These are phyloP conservation scores for Equus quagga DNA, from an alignment of 2,113 vertebrate species.

Conservation along the genomic window DNA sequence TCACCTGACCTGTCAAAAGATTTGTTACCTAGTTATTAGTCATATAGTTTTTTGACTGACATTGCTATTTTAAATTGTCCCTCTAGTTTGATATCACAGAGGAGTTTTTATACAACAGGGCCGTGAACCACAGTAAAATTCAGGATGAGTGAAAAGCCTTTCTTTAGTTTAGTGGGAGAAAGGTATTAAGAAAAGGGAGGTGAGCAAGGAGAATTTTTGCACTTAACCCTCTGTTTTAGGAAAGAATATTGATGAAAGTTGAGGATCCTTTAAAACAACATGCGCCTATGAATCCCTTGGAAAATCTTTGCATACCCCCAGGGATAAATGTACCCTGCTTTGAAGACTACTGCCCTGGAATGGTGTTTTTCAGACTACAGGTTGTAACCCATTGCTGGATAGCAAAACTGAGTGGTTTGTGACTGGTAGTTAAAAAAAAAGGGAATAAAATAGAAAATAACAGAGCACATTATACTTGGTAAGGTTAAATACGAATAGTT, in stretches of 20 bases:
- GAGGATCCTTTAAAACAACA: not conserved
- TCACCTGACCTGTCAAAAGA: not conserved
- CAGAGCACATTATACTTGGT: not conserved
- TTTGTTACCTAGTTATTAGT: not conserved
- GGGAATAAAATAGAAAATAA: not conserved
- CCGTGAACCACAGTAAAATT: not conserved
- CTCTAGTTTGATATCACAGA: not conserved
- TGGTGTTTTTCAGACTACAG: not conserved
- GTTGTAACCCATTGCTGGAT: not conserved
- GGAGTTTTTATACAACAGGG: not conserved
- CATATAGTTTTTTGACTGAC: not conserved
- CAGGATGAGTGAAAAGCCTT: not conserved
- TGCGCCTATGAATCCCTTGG: not conserved
- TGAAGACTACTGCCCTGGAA: not conserved
- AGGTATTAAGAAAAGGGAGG: not conserved
- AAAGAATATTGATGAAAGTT: slow-evolving; percentile 5
- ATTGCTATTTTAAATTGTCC: not conserved
- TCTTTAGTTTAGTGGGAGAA: not conserved
- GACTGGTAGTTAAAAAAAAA: not conserved
- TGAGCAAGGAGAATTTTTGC: not conserved
- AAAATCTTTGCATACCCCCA: not conserved
- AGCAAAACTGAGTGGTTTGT: not conserved
- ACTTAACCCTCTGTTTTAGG: not conserved
- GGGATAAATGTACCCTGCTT: not conserved
- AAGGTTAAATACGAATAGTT: not conserved